phyloP scores from a whole-genome alignment of 2,888 invertebrate species.

The Dasypolia templi region DNA sequence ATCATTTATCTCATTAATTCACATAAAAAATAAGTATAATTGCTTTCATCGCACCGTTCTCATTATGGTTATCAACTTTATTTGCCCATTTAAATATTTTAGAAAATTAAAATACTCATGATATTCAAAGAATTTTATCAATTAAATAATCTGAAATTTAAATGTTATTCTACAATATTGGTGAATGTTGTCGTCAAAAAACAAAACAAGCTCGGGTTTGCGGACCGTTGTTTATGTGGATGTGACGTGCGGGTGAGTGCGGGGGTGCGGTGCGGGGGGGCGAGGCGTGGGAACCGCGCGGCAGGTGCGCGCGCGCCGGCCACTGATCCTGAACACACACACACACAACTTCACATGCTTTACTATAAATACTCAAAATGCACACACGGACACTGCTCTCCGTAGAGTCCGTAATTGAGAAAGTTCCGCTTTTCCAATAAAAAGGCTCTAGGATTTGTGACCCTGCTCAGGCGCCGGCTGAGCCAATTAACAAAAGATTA shows the following conservation, averaged over 20 bases:
- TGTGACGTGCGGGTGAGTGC: slow-evolving; percentile 83
- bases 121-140: slow-evolving; percentile 65
- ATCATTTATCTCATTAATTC: slow-evolving; percentile 50
- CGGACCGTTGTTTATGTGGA: slow-evolving; percentile 84
- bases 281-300: slow-evolving; percentile 88
- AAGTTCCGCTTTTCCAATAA: slow-evolving; percentile 85
- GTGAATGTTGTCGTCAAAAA: slow-evolving; percentile 70
- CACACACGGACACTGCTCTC: slow-evolving; percentile 70
- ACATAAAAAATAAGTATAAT: slow-evolving; percentile 45
- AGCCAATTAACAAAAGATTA: slow-evolving; percentile 23
- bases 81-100: slow-evolving; percentile 43
- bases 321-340: slow-evolving; percentile 89
- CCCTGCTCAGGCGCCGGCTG: slow-evolving; percentile 50
- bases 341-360: slow-evolving; percentile 72
- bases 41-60: slow-evolving; percentile 46
- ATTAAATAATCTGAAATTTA: slow-evolving; percentile 70
- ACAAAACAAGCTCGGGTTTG: slow-evolving; percentile 77
- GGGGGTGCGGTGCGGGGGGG: slow-evolving; percentile 74
- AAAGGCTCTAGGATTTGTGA: slow-evolving; percentile 62
- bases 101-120: slow-evolving; percentile 40
- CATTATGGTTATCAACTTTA: slow-evolving; percentile 54
- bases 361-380: slow-evolving; percentile 67
- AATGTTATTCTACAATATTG: slow-evolving; percentile 69
- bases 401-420: slow-evolving; percentile 81
- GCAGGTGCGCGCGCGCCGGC: slow-evolving; percentile 90